Percentiles rank a stretch among this genome's conserved stretches.
Evolutionary conservation across 2,113 vertebrate genomes (phyloP).

Genomic region (Polypterus senegalus): DNA sequence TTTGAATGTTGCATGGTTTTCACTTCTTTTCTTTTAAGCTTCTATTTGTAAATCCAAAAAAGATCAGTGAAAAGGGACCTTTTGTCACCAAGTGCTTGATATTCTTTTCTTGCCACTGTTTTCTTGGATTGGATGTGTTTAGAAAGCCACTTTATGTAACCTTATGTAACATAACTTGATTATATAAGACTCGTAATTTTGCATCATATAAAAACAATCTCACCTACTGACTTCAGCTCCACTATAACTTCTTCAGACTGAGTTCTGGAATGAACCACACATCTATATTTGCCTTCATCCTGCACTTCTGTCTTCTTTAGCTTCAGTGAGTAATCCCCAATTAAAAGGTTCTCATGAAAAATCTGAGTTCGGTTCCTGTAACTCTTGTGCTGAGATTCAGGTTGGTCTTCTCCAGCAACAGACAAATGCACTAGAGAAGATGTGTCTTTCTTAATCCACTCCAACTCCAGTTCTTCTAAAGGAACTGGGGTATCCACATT

Average conservation of each 20-base stretch:
- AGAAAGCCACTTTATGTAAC: too few relatives aligned
- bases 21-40: too few relatives aligned
- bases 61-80: too few relatives aligned
- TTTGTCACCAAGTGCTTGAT: too few relatives aligned
- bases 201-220: too few relatives aligned
- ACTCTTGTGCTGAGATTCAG: constrained; percentile 13
- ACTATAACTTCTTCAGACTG: constrained; percentile 2
- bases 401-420: constrained; percentile 11
- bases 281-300: constrained; percentile 18
- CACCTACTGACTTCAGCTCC: constrained; percentile 2
- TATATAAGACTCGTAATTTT: too few relatives aligned
- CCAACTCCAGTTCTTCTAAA: constrained; percentile 16
- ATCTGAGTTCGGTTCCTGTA: constrained; percentile 14
- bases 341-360: constrained; percentile 7
- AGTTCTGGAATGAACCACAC: constrained; percentile 6
- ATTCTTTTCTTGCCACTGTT: too few relatives aligned
- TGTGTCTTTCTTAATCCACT: constrained; percentile 17
- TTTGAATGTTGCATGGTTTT: too few relatives aligned
- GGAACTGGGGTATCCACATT: constrained; percentile 10
- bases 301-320: constrained; percentile 7
- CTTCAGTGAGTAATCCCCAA: constrained; percentile 20
- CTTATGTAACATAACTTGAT: too few relatives aligned
- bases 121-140: too few relatives aligned
- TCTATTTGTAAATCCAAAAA: too few relatives aligned
- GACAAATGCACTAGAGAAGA: constrained; percentile 15